Evolutionary conservation across 2,888 invertebrate genomes (phyloP), one percentile per base, ranked within the genome.

Genomic region (Lottia scabra): DNA sequence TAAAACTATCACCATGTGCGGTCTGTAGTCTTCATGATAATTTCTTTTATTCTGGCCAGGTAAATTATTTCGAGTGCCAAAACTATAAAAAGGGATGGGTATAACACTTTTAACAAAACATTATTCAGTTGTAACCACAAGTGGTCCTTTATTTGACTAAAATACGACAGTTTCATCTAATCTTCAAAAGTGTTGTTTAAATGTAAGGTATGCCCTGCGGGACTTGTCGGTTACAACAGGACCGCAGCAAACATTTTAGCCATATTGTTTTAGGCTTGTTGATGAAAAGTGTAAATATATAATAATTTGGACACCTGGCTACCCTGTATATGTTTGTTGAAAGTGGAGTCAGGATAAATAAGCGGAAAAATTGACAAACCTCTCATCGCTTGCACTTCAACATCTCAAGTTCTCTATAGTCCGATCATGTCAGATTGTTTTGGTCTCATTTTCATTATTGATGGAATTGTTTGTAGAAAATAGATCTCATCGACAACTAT

Each of bases 361-460:
- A 23, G 10, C 56, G 56, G 19, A 12, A 56, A 23, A 56, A 56
- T 23, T 56, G 56, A 56, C 56, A 56, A 23, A 23, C 19, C 56
- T 56, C 23, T 56, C 56, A 56, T 56, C 56, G 23, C 19, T 23
- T 10, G 10, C 8, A 19, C 13, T 56, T 56, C 19, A 56, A 56
- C 13, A 19, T 23, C 23, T 19, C 23, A 13, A 23, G 19, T 23
- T 6, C 19, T 19, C 19, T 12, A 23, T 19, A 56, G 23, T 13
- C 23, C 23, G 19, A 19, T 56, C 56, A 56, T 56, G 56, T 56
- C 56, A 56, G 56, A 56, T 56, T 56, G 56, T 56, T 56, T 56
- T 56, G 19, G 10, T 23, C 56, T 23, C 19, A 56, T 56, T 56
- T 56, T 23, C 19, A 23, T 8, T 56, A 56, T 56, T 56, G 56